Base-by-base conservation (phyloP, 2,797 vertebrate species). In the Tragopan temminckii region DNA sequence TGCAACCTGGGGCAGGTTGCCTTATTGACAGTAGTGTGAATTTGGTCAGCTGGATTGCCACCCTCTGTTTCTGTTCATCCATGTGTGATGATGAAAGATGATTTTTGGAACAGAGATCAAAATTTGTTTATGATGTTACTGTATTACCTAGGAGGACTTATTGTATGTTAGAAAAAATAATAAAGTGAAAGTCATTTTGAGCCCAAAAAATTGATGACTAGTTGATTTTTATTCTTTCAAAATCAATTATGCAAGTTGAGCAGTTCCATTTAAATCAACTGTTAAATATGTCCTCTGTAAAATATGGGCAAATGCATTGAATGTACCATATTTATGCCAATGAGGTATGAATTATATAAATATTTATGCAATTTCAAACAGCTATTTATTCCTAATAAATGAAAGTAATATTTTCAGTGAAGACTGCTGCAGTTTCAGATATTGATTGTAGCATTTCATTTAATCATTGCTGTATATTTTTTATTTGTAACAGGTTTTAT, bases 171-270 rank as follows among this genome's bases (percentile, higher is more conserved):
- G 58, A 61, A 59, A 24, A 50, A 80, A 50, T 14, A 46, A 18
- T 31, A 27, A 11, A 77, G 4, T 45, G 24, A 33, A 75, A 64
- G n/a, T 40, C 0, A 25, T 82, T 89, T 40, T 95, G 17, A 71
- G 82, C 70, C 31, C 36, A 36, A 59, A 52, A 78, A 83, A 64
- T 52, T 86, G 88, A 76, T 74, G 14, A 75, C 50, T 80, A 64
- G 15, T 36, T 59, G 25, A 11, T 31, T 82, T 95, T 80, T 78
- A 64, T 42, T 87, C 10, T 96, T 91, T 85, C 36, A 38, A 80
- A 93, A 67, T 31, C 33, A 33, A 38, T 95, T 95, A 35, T 36
- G 15, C n/a, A 27, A 35, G 74, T 69, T 78, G 17, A 63, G 70
- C 58, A 62, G 57, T 43, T 13, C 61, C 16, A 3, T 86, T 93